Evolutionary conservation across 1,140 invertebrate genomes (phyloP).

Genomic region (Protaetia brevitarsis): DNA sequence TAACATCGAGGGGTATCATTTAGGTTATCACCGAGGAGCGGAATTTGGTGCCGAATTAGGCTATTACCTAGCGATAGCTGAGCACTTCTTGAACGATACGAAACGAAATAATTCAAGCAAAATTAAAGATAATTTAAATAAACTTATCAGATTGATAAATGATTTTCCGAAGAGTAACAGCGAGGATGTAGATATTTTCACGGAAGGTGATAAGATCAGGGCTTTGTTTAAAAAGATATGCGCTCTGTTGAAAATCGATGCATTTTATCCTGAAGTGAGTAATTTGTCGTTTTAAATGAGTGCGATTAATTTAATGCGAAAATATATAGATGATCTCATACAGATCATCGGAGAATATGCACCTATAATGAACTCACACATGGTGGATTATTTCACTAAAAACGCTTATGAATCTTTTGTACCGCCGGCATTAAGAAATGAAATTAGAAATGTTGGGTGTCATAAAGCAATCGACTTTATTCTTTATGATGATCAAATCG

Average conservation of each 20-base stretch:
- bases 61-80: constrained; percentile 55
- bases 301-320: constrained; percentile 29
- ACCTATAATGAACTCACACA: constrained; percentile 70
- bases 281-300: constrained; percentile 51
- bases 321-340: constrained; percentile 55
- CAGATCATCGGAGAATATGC: constrained; percentile 58
- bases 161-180: constrained; percentile 64
- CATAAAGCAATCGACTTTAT: constrained; percentile 48
- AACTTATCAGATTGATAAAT: constrained; percentile 48
- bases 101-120: neutral
- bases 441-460: constrained; percentile 51
- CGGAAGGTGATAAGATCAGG: constrained; percentile 60
- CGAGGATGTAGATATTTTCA: constrained; percentile 61
- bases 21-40: constrained; percentile 63
- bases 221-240: constrained; percentile 66
- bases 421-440: constrained; percentile 53
- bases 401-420: constrained; percentile 63
- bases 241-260: constrained; percentile 60
- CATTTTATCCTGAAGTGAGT: constrained; percentile 52
- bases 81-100: constrained; percentile 40
- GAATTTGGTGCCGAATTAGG: constrained; percentile 64
- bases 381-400: constrained; percentile 77
- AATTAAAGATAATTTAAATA: neutral
- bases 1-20: constrained; percentile 60
- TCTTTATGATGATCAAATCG: constrained; percentile 43